Percentiles rank a stretch among this genome's conserved stretches.
phyloP scores from a whole-genome alignment of 2,888 invertebrate species.

The Cheilosia pagana region DNA sequence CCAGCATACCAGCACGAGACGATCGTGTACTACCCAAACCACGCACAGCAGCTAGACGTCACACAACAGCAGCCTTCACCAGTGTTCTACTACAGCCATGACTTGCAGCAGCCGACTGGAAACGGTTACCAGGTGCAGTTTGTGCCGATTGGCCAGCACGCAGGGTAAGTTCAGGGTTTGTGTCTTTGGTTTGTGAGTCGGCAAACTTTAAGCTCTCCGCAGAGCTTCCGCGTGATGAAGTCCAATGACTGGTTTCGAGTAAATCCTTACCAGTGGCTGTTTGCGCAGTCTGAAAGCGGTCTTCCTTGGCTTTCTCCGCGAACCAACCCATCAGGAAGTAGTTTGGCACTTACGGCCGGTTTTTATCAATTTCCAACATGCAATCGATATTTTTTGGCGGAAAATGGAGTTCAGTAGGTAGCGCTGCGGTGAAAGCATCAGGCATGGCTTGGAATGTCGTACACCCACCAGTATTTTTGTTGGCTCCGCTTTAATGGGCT shows the following conservation, averaged over 20 bases:
- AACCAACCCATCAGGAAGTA: conserved; percentile 59
- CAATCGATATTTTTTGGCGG: conserved; percentile 22
- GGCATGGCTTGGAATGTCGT: conserved; percentile 35
- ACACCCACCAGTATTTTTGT: conserved; percentile 9
- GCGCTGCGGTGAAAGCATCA: conserved; percentile 37
- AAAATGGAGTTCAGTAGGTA: conserved; percentile 62
- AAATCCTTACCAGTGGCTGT: background rate
- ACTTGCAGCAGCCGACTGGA: conserved; percentile 72
- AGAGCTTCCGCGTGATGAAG: background rate
- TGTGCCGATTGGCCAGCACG: conserved; percentile 53
- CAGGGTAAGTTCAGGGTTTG: conserved; percentile 42
- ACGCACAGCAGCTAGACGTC: conserved; percentile 23
- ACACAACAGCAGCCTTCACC: conserved; percentile 76
- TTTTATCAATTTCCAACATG: conserved; percentile 14
- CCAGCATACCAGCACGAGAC: conserved; percentile 55
- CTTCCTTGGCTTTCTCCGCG: conserved; percentile 70
- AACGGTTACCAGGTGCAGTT: conserved; percentile 49
- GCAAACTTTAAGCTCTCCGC: conserved; percentile 14
- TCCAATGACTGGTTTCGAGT: no score
- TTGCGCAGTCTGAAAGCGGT: conserved; percentile 34
- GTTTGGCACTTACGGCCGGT: background rate
- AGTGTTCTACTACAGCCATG: conserved; percentile 67
- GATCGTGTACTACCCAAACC: conserved; percentile 39
- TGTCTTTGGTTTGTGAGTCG: conserved; percentile 31
- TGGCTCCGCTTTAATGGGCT: background rate